These are phyloP conservation scores for Melanostigma gelatinosum DNA, from an alignment of 2,113 vertebrate species.

Conservation along the genomic window DNA sequence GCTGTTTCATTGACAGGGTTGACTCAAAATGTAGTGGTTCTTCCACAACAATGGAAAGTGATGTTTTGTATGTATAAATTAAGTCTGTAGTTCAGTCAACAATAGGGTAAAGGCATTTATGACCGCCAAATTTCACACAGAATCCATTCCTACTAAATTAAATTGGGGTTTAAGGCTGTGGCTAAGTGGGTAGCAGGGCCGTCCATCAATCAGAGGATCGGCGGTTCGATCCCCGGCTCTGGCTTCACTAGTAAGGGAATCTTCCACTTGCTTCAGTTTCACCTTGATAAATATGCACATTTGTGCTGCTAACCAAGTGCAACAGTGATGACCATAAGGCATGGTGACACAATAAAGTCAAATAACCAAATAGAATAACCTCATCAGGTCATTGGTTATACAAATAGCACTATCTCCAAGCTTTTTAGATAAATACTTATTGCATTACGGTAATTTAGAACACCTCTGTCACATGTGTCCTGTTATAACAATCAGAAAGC, in stretches of 20 bases:
- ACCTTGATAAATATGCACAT: constrained; percentile 8
- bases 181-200: too few species aligned
- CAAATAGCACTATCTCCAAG: neutral
- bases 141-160: neutral
- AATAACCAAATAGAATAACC: neutral
- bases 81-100: neutral
- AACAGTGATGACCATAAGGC: neutral
- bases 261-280: constrained; percentile 1
- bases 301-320: neutral
- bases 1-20: constrained; percentile 6
- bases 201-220: too few species aligned
- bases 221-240: too few species aligned
- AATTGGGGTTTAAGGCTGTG: too few species aligned
- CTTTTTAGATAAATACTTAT: neutral
- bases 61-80: too few species aligned
- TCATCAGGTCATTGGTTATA: neutral
- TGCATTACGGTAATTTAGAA: neutral
- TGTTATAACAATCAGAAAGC: neutral
- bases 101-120: neutral
- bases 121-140: neutral
- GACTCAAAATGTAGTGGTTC: neutral
- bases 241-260: neutral
- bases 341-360: neutral
- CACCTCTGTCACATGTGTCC: neutral
- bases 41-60: neutral